Percentiles rank a stretch among this genome's conserved stretches.
These are phyloP conservation scores for Malachius bipustulatus DNA, from an alignment of 2,888 invertebrate genomes.

Conservation along the genomic window DNA sequence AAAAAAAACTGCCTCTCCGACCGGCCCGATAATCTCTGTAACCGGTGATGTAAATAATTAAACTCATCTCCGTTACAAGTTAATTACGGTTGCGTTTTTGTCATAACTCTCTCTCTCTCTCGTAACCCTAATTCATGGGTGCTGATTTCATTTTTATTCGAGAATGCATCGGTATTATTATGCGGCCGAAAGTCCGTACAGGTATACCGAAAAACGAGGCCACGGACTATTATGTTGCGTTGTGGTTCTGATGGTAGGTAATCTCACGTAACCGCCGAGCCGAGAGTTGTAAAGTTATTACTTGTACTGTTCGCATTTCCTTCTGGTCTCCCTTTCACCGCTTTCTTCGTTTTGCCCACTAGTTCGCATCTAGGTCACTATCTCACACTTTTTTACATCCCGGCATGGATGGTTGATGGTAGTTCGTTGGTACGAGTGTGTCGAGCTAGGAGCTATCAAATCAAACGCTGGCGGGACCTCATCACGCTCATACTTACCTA, in stretches of 20 bases:
- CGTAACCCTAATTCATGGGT: no score
- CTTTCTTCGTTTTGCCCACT: constrained; percentile 38
- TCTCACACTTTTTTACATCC: constrained; percentile 39
- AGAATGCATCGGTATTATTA: constrained; percentile 35
- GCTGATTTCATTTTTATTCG: constrained; percentile 35
- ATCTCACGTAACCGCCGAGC: constrained; percentile 39
- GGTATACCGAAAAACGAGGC: no score
- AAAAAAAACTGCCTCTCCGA: no score
- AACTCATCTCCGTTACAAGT: no score
- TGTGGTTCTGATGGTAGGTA: constrained; percentile 34
- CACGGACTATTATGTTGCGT: constrained; percentile 36
- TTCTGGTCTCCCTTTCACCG: constrained; percentile 38
- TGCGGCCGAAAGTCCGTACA: constrained; percentile 27
- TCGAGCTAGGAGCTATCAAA: no score
- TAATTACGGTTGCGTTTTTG: no score
- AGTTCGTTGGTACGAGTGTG: no score
- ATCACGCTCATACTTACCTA: no score
- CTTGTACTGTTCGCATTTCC: constrained; percentile 36
- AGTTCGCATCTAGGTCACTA: constrained; percentile 39
- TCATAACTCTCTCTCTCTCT: no score
- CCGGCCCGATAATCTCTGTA: no score
- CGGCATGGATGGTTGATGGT: constrained; percentile 26
- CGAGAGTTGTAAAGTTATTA: constrained; percentile 30
- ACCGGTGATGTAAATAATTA: no score
- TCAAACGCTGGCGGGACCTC: no score